A percentile compares a stretch with the other conserved stretches of the same genome.
Evolutionary conservation across 2,113 vertebrate species (phyloP).

Genomic region (Micromys minutus): DNA sequence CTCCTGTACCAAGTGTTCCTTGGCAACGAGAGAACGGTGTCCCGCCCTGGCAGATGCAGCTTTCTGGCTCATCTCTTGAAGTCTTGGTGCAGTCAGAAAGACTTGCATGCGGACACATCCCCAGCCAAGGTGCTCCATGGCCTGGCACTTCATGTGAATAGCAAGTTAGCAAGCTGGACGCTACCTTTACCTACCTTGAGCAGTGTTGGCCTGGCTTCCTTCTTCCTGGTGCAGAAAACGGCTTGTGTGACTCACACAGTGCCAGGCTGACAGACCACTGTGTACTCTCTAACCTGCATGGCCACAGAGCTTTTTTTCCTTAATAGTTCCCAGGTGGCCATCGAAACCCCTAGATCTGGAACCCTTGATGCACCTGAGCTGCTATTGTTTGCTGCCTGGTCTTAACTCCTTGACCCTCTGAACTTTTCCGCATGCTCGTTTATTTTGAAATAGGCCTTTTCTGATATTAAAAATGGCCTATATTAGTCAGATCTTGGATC

Average conservation of each 20-base stretch:
- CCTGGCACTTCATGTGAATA: not conserved
- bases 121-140: not conserved
- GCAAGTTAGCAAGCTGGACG: not conserved
- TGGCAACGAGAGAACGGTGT: not conserved
- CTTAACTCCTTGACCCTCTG: not conserved
- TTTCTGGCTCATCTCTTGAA: not conserved
- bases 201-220: not conserved
- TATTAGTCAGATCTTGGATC: not conserved
- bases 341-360: not conserved
- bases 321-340: not conserved
- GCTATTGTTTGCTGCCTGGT: not conserved
- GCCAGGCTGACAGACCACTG: not conserved
- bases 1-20: not conserved
- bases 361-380: not conserved
- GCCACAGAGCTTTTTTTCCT: not conserved
- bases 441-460: not conserved
- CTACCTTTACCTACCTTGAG: not conserved
- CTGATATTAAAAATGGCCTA: not conserved
- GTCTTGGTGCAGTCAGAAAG: not conserved
- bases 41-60: not conserved
- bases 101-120: not conserved
- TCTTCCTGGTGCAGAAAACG: not conserved
- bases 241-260: not conserved
- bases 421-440: not conserved
- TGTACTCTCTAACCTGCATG: not conserved